Percentiles rank a stretch among this genome's conserved stretches.
These are phyloP conservation scores for Toxotes chatareus DNA, from an alignment of 2,113 vertebrate genomes.

Conservation along the genomic window DNA sequence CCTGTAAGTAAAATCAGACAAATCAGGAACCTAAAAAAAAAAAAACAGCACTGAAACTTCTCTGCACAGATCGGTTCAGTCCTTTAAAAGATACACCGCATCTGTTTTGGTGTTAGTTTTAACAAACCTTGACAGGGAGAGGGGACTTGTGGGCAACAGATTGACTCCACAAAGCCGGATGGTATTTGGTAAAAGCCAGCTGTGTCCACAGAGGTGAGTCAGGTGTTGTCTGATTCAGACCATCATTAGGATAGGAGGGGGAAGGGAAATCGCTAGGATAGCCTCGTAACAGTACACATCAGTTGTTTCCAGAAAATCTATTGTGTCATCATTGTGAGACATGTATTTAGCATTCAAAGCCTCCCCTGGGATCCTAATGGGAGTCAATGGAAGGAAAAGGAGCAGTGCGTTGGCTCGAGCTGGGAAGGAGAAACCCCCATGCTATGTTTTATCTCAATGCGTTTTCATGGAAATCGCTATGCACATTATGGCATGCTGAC, in stretches of 20 bases:
- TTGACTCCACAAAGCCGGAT: slow-evolving; percentile 49
- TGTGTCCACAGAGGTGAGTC: slow-evolving; percentile 75
- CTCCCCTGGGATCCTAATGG: slow-evolving; percentile 15
- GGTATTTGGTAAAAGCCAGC: slow-evolving; percentile 68
- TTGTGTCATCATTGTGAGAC: slow-evolving; percentile 73
- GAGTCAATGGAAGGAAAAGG: slow-evolving; percentile 39
- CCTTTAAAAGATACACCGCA: neutral
- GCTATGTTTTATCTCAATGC: neutral
- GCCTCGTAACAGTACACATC: slow-evolving; percentile 37
- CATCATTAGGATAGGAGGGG: slow-evolving; percentile 27
- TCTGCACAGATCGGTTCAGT: neutral
- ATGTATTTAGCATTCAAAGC: slow-evolving; percentile 41
- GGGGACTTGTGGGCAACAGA: neutral
- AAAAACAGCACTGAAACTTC: neutral
- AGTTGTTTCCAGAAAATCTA: slow-evolving; percentile 75
- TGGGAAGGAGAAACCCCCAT: slow-evolving; percentile 12
- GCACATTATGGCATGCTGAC: slow-evolving; percentile 36
- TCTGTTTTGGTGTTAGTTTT: slow-evolving; percentile 1
- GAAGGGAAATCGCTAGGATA: slow-evolving; percentile 19
- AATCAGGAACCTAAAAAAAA: too few species aligned
- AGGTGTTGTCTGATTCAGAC: slow-evolving; percentile 72
- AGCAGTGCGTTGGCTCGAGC: neutral
- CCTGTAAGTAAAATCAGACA: neutral
- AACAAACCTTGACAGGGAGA: slow-evolving; percentile 6
- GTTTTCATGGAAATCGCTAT: slow-evolving; percentile 38